Conservation (phyloP, 1,140 invertebrate genomes). For the Sitodiplosis mosellana region DNA sequence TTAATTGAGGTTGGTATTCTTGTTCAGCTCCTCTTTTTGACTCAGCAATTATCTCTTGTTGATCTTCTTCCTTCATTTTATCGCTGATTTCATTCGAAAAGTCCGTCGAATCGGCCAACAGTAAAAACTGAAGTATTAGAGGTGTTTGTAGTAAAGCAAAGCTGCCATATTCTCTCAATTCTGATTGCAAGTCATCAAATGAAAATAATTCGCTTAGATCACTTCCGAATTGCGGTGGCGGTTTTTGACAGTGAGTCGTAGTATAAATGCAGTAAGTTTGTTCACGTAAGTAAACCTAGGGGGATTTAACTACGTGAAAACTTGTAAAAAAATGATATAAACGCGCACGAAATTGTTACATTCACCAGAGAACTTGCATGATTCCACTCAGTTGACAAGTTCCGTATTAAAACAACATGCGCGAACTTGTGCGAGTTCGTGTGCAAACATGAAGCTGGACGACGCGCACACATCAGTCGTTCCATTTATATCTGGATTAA, state of each 20-base stretch:
- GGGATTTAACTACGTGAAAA: too few species aligned
- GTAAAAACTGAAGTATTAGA: conserved; percentile 20
- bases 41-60: background rate
- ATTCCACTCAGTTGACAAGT: too few species aligned
- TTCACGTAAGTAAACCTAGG: too few species aligned
- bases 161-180: conserved; percentile 18
- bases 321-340: too few species aligned
- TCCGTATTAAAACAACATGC: too few species aligned
- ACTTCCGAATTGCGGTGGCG: conserved; percentile 18
- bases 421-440: too few species aligned
- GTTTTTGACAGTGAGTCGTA: conserved; percentile 28
- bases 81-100: conserved; percentile 12
- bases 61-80: background rate
- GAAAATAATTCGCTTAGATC: conserved; percentile 27
- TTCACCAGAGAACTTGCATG: too few species aligned
- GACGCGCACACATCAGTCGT: too few species aligned
- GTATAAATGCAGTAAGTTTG: conserved; percentile 34
- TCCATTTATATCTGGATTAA: too few species aligned
- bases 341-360: too few species aligned
- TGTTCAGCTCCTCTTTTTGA: background rate
- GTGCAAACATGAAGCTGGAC: too few species aligned
- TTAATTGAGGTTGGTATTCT: background rate
- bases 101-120: conserved; percentile 14
- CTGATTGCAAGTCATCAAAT: conserved; percentile 19
- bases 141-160: conserved; percentile 20